These are phyloP conservation scores for Tympanoctomys barrerae DNA, from an alignment of 2,797 vertebrate genomes.

Conservation along the genomic window DNA sequence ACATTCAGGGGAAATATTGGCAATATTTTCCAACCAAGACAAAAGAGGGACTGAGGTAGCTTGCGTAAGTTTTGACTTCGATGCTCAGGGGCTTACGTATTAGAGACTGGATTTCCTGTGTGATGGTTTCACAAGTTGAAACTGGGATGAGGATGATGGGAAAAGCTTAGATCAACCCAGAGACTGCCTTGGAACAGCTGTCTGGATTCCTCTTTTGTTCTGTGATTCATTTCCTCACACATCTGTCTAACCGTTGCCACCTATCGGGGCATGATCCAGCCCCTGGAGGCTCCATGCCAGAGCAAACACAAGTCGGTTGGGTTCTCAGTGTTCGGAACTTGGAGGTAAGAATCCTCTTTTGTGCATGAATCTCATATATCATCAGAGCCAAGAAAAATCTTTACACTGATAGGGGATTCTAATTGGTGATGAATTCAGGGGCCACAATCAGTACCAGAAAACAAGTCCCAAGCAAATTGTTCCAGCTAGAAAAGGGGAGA, in stretches of 20 bases:
- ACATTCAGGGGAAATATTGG: neutral
- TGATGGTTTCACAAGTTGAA: neutral
- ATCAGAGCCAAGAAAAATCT: neutral
- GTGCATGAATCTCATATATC: neutral
- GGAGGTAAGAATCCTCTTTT: neutral
- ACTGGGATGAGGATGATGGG: neutral
- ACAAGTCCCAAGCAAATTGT: neutral
- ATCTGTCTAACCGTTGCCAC: neutral
- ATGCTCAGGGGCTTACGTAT: neutral
- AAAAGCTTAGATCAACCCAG: neutral
- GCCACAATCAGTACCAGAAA: neutral
- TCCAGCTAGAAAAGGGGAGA: neutral
- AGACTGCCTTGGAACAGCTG: neutral
- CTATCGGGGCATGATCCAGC: neutral
- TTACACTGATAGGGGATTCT: neutral
- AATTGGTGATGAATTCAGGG: neutral
- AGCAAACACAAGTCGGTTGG: too few species aligned
- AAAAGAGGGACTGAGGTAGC: neutral
- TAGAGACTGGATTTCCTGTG: neutral
- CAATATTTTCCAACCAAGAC: neutral
- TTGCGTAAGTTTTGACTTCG: neutral
- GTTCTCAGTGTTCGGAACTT: neutral
- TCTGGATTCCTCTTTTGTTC: neutral
- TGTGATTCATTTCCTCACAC: neutral
- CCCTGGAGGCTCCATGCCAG: neutral